phyloP scores from a whole-genome alignment of 2,888 invertebrate species.

The Drosophila histrio region DNA sequence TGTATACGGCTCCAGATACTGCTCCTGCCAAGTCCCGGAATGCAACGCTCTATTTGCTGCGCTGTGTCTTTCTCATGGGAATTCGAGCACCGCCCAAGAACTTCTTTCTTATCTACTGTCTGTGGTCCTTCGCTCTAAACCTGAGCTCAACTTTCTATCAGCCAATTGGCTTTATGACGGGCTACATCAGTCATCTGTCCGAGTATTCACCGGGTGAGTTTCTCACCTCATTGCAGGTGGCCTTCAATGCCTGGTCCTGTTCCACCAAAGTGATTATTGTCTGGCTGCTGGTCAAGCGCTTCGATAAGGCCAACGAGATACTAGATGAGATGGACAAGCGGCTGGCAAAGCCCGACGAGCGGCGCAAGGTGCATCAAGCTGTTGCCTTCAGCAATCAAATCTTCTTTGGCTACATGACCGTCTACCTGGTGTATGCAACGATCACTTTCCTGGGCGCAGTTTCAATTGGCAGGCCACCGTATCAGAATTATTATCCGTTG shows the following conservation, averaged over 20 bases:
- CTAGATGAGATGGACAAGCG: slow-evolving; percentile 71
- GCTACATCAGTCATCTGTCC: slow-evolving; percentile 54
- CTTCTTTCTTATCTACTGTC: slow-evolving; percentile 43
- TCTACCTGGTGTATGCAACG: slow-evolving; percentile 64
- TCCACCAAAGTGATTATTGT: slow-evolving; percentile 71
- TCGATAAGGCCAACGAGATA: slow-evolving; percentile 56
- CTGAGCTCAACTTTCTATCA: slow-evolving; percentile 58
- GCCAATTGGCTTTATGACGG: slow-evolving; percentile 63
- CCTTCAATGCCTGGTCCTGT: slow-evolving; percentile 68
- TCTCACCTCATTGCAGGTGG: slow-evolving; percentile 72
- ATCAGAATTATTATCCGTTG: slow-evolving; percentile 71
- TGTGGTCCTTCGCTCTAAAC: slow-evolving; percentile 62
- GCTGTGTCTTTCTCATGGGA: slow-evolving; percentile 59
- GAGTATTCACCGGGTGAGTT: slow-evolving; percentile 68
- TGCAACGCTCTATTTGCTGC: slow-evolving; percentile 52
- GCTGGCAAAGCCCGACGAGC: slow-evolving; percentile 43
- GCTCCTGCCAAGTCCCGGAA: slow-evolving; percentile 46
- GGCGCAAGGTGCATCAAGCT: slow-evolving; percentile 40
- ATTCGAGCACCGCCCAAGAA: slow-evolving; percentile 52
- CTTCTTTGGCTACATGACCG: slow-evolving; percentile 52
- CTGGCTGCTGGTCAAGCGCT: slow-evolving; percentile 46
- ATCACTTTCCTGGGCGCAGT: slow-evolving; percentile 62
- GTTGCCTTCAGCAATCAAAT: slow-evolving; percentile 63
- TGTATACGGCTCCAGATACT: slow-evolving; percentile 39
- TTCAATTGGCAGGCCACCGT: slow-evolving; percentile 63